Percentiles rank a stretch among this genome's conserved stretches.
These are phyloP conservation scores for Scortum barcoo DNA, from an alignment of 2,113 vertebrate genomes.

Conservation along the genomic window DNA sequence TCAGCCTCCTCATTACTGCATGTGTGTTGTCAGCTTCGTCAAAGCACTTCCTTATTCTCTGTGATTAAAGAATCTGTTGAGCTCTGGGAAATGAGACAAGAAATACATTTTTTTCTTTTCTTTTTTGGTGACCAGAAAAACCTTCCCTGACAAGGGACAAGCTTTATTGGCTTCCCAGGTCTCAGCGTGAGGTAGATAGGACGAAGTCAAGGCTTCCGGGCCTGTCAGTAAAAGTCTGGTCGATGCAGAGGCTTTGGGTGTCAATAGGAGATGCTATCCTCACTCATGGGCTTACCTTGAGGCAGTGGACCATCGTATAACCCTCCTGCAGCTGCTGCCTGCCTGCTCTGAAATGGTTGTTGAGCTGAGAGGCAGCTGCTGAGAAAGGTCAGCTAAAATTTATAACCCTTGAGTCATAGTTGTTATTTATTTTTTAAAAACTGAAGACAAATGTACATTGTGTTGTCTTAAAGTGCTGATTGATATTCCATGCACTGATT, in stretches of 20 bases:
- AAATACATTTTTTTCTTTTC: slow-evolving; percentile 1
- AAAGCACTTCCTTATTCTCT: slow-evolving; percentile 30
- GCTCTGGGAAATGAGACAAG: slow-evolving; percentile 40
- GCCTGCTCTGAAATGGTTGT: slow-evolving; percentile 26
- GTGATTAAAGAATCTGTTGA: slow-evolving; percentile 49
- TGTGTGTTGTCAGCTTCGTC: slow-evolving; percentile 42
- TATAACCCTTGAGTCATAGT: not conserved
- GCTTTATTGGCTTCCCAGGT: slow-evolving; percentile 68
- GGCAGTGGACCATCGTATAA: slow-evolving; percentile 52
- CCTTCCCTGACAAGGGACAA: slow-evolving; percentile 49
- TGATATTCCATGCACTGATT: not conserved
- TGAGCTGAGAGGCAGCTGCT: slow-evolving; percentile 15
- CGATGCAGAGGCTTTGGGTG: slow-evolving; percentile 70
- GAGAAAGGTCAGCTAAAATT: not conserved
- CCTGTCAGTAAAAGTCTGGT: slow-evolving; percentile 73
- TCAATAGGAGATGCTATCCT: slow-evolving; percentile 78
- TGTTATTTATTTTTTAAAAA: not conserved
- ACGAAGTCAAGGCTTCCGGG: slow-evolving; percentile 61
- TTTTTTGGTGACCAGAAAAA: slow-evolving; percentile 51
- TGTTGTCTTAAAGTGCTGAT: not conserved
- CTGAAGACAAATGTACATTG: not conserved
- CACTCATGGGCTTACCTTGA: slow-evolving; percentile 69
- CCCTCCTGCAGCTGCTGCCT: slow-evolving; percentile 41
- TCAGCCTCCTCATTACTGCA: slow-evolving; percentile 44
- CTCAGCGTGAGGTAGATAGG: slow-evolving; percentile 65